These are phyloP conservation scores for Carterocephalus palaemon DNA, from an alignment of 2,888 invertebrate genomes.

Conservation along the genomic window DNA sequence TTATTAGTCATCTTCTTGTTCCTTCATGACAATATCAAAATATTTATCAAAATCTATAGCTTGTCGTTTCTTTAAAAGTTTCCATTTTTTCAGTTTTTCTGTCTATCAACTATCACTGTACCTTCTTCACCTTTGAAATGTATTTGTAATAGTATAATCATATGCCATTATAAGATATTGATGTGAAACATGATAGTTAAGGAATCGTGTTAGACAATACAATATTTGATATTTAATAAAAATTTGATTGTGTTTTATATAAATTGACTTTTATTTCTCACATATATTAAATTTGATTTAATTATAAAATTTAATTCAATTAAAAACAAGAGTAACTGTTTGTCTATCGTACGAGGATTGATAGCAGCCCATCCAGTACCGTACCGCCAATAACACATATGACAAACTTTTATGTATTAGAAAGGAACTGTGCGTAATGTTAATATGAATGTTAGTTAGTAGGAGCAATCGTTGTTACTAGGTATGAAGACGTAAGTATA, in stretches of 20 bases:
- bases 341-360: too few species aligned
- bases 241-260: slow-evolving; percentile 77
- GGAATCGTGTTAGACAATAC: slow-evolving; percentile 80
- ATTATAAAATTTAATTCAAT: too few species aligned
- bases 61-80: slow-evolving; percentile 27
- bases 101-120: slow-evolving; percentile 43
- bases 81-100: slow-evolving; percentile 32
- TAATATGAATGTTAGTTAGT: too few species aligned
- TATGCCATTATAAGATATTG: slow-evolving; percentile 67
- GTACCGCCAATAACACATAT: too few species aligned
- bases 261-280: slow-evolving; percentile 44
- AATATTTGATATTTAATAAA: slow-evolving; percentile 79
- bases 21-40: slow-evolving; percentile 58
- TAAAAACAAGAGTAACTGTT: too few species aligned
- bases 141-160: slow-evolving; percentile 61
- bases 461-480: too few species aligned
- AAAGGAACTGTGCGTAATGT: too few species aligned
- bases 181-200: slow-evolving; percentile 77
- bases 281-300: background rate
- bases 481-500: too few species aligned
- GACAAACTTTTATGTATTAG: too few species aligned
- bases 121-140: slow-evolving; percentile 55
- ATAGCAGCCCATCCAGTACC: too few species aligned
- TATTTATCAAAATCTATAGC: slow-evolving; percentile 29
- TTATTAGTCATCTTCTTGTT: slow-evolving; percentile 57